Conservation (phyloP, 2,797 vertebrate species). For the Margarornis squamiger region DNA sequence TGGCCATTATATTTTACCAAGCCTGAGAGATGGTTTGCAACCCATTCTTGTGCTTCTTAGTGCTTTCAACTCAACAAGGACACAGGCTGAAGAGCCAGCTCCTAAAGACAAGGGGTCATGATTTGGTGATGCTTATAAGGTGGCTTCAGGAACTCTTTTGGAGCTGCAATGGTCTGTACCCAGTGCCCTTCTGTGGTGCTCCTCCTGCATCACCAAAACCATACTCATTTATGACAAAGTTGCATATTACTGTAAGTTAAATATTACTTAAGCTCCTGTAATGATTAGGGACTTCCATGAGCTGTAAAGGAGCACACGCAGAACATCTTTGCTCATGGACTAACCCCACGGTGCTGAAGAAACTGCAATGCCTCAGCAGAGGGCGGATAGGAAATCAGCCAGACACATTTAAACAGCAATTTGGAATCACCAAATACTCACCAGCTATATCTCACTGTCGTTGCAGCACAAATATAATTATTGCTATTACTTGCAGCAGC, state of each 20-base stretch:
- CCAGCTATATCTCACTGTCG: neutral
- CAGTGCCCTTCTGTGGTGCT: neutral
- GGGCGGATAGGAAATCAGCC: neutral
- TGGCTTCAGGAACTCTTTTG: neutral
- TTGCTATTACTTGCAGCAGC: conserved; percentile 36
- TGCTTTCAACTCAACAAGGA: neutral
- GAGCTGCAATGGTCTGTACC: neutral
- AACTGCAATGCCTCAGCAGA: neutral
- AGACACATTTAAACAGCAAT: neutral
- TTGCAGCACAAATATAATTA: conserved; percentile 28
- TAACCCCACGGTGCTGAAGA: neutral
- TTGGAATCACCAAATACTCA: conserved; percentile 47
- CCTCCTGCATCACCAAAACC: neutral
- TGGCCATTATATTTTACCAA: neutral
- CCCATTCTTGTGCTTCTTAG: neutral
- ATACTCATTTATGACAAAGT: neutral
- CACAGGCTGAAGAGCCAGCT: neutral
- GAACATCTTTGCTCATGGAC: neutral
- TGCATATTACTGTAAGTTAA: neutral
- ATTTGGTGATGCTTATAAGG: neutral
- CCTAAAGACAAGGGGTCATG: neutral
- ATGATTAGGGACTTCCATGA: neutral
- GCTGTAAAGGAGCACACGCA: neutral
- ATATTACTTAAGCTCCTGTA: neutral
- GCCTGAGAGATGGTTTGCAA: neutral